Conservation (phyloP, 2,888 invertebrate genomes). For the Dasypolia templi region DNA sequence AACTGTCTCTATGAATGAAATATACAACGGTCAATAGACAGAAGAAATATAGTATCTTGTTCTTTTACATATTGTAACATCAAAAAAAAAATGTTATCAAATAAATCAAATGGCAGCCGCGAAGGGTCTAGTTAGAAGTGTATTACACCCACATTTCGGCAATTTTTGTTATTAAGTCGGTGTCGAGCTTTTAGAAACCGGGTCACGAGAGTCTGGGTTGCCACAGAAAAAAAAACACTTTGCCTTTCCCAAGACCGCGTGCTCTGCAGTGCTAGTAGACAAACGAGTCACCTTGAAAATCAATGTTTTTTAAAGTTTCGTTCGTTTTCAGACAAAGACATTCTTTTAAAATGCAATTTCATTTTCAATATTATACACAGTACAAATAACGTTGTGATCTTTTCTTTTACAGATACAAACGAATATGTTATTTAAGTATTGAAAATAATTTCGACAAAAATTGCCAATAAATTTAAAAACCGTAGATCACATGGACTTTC, state of each 20-base stretch:
- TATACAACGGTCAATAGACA: neutral
- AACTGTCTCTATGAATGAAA: too few relatives aligned
- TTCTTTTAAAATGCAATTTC: neutral
- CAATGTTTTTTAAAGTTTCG: neutral
- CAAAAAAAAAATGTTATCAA: too few relatives aligned
- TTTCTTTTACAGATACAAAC: neutral
- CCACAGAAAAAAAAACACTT: neutral
- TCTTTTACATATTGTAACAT: neutral
- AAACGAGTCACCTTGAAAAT: neutral
- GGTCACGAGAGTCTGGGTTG: neutral
- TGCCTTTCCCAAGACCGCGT: neutral
- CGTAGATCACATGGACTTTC: neutral
- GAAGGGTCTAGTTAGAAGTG: neutral
- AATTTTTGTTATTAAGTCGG: neutral
- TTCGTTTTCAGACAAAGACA: neutral
- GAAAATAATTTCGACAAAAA: neutral
- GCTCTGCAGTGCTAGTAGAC: neutral
- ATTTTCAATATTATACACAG: neutral
- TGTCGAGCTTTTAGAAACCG: neutral
- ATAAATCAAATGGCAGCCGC: fast-evolving
- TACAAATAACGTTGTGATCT: neutral
- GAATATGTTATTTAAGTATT: too few relatives aligned
- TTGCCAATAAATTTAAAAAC: neutral
- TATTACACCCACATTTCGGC: neutral
- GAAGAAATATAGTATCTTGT: neutral